Percentiles rank a stretch among this genome's conserved stretches.
Conservation (phyloP, 2,888 invertebrate genomes). For the Malacosoma neustria region DNA sequence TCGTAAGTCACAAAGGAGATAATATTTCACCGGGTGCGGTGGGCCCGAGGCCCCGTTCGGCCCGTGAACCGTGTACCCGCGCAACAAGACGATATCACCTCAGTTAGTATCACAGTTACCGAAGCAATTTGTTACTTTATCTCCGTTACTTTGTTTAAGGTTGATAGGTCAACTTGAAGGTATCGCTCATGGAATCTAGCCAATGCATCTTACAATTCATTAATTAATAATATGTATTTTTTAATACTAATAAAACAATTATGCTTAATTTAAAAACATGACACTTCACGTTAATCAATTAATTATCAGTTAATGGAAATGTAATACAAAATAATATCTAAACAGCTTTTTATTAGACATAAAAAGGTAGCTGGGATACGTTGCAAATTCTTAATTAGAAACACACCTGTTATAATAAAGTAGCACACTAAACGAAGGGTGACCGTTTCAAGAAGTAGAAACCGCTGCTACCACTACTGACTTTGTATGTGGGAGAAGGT, state of each 20-base stretch:
- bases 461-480: not conserved
- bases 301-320: too few relatives aligned
- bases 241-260: too few relatives aligned
- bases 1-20: constrained; percentile 54
- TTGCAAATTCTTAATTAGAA: not conserved
- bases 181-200: constrained; percentile 41
- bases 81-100: constrained; percentile 41
- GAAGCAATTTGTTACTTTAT: constrained; percentile 67
- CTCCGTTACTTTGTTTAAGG: constrained; percentile 59
- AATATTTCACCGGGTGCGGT: constrained; percentile 55
- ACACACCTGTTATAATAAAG: not conserved
- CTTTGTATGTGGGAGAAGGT: not conserved
- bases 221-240: too few relatives aligned
- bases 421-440: not conserved
- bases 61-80: constrained; percentile 8
- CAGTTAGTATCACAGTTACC: constrained; percentile 51
- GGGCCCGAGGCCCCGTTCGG: constrained; percentile 12
- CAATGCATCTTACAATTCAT: too few relatives aligned
- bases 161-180: constrained; percentile 61
- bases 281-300: too few relatives aligned
- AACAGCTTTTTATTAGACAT: too few relatives aligned
- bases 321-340: too few relatives aligned
- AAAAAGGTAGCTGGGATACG: not conserved
- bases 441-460: not conserved
- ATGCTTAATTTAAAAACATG: too few relatives aligned